phyloP scores from a whole-genome alignment of 2,888 invertebrate genomes.

The Ophioninae sp. region DNA sequence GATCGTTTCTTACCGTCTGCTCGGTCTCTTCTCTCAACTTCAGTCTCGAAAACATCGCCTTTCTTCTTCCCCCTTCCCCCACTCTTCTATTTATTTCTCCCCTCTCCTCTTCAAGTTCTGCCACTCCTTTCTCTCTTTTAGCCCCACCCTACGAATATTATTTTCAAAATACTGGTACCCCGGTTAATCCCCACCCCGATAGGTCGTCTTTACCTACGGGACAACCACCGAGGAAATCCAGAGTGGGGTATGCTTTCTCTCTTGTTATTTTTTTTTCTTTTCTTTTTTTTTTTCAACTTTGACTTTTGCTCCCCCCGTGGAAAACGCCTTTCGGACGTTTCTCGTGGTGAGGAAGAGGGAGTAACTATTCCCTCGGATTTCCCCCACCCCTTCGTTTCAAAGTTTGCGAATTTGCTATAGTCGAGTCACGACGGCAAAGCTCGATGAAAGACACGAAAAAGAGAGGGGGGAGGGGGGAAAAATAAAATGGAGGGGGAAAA shows the following conservation, averaged over 20 bases:
- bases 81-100: constrained; percentile 32
- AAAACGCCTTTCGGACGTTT: constrained; percentile 44
- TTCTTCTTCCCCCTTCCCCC: constrained; percentile 30
- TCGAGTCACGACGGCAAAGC: background rate
- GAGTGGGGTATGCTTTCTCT: constrained; percentile 13
- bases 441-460: background rate
- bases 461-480: constrained; percentile 11
- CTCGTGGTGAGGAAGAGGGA: constrained; percentile 28
- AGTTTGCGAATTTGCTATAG: constrained; percentile 51
- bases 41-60: constrained; percentile 64
- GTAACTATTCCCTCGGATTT: constrained; percentile 35
- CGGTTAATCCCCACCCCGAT: constrained; percentile 64
- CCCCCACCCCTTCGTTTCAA: constrained; percentile 1
- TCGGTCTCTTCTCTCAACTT: constrained; percentile 62
- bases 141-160: constrained; percentile 68
- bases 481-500: too few species aligned
- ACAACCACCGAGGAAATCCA: constrained; percentile 14
- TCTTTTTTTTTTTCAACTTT: background rate
- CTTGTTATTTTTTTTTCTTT: background rate
- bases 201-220: constrained; percentile 51
- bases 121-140: constrained; percentile 54
- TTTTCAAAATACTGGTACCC: constrained; percentile 66
- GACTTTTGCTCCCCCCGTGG: constrained; percentile 1
- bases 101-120: background rate
- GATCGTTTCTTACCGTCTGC: constrained; percentile 59